Evolutionary conservation across 2,888 invertebrate species (phyloP), one percentile per base, ranked within the genome.

Genomic region (Megaustenia siamemsis): DNA sequence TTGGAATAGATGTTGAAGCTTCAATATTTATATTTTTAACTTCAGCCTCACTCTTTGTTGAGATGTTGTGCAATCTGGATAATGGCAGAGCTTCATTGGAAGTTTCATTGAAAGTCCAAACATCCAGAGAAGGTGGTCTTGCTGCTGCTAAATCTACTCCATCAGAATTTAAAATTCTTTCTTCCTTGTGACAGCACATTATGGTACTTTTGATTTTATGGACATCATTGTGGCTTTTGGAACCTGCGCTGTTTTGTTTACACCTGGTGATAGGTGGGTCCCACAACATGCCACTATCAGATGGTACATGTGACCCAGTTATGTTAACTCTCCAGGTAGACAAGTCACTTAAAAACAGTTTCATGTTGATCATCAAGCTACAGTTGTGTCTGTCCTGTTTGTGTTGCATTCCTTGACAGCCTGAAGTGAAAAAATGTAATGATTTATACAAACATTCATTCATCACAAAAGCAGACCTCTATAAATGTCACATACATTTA

Each of bases 381-480:
- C 92, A 92, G 88, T 92, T 92, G 86, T 92, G 92, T 32, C 92
- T 87, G 85, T 92, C 92, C 79, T 92, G 92, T 79, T 91, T 92
- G 86, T 92, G 92, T 3, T 87, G 85, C 87, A 88, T 90, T 6
- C 92, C 92, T 76, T 83, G 83, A 86, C 92, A 92, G 63, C 89
- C 92, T 92, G 86, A 32, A 73, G 32, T 1, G 40, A 3, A 43
- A n/a, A 49, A 4, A 73, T 3, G 49, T 15, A 73, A 32, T n/a
- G n/a, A n/a, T n/a, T n/a, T n/a, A n/a, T n/a, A n/a, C 28, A n/a
- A 28, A 66, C n/a, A 28, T n/a, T n/a, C n/a, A n/a, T n/a, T n/a
- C n/a, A n/a, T n/a, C n/a, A n/a, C n/a, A n/a, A n/a, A n/a, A n/a
- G n/a, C n/a, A n/a, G n/a, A n/a, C n/a, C n/a, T n/a, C n/a, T n/a